These are phyloP conservation scores for Chaetophractus vellerosus DNA, from an alignment of 2,797 vertebrate genomes.

Conservation along the genomic window DNA sequence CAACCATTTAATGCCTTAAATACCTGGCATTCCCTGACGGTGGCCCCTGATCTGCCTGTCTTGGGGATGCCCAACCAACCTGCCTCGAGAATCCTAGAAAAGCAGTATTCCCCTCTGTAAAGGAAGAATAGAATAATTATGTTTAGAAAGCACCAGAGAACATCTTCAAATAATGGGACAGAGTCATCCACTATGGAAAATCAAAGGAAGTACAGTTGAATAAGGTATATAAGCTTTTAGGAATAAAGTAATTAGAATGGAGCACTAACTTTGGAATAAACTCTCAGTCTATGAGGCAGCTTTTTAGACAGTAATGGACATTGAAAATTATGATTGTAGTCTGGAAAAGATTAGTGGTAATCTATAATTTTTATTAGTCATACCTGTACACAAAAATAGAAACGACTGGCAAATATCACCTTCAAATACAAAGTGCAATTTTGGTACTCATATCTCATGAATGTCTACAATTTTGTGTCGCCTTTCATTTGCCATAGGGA, in stretches of 20 bases:
- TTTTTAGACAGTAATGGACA: background rate
- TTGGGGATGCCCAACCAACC: background rate
- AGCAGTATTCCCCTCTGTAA: background rate
- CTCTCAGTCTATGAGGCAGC: background rate
- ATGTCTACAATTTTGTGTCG: background rate
- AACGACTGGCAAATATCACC: background rate
- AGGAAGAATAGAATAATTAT: background rate
- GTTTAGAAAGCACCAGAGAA: background rate
- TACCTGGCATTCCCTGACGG: background rate
- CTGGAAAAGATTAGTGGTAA: background rate
- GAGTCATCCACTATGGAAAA: background rate
- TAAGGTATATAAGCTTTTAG: background rate
- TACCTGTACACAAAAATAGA: background rate
- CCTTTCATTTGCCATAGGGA: background rate
- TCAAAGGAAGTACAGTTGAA: background rate
- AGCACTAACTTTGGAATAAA: background rate
- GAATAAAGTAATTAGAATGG: background rate
- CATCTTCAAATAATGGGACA: background rate
- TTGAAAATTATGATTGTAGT: background rate
- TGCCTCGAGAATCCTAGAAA: rapidly evolving
- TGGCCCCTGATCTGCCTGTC: background rate
- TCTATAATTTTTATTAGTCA: background rate
- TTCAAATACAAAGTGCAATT: background rate
- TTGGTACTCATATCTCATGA: background rate
- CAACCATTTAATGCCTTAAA: background rate